Percentiles rank a stretch among this genome's conserved stretches.
Evolutionary conservation across 1,140 invertebrate species (phyloP).

Genomic region (Monochamus saltuarius): DNA sequence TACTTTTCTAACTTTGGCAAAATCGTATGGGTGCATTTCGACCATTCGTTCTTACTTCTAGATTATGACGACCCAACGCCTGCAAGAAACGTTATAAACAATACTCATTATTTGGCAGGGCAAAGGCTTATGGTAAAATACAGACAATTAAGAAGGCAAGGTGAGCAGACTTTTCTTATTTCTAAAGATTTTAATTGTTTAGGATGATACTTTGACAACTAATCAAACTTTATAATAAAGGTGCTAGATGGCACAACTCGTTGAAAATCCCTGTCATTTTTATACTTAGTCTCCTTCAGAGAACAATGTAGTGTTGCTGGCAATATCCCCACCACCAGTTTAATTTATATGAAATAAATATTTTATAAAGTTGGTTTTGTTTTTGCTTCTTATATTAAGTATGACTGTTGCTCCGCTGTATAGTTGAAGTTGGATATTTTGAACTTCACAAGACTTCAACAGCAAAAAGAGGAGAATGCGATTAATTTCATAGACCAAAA

Average conservation of each 20-base stretch:
- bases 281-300: not conserved
- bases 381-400: no score
- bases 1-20: slow-evolving; percentile 52
- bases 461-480: no score
- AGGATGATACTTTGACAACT: not conserved
- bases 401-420: no score
- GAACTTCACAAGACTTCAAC: no score
- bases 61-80: slow-evolving; percentile 32
- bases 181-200: no score
- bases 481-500: no score
- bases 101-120: slow-evolving; percentile 23
- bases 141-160: slow-evolving; percentile 14
- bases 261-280: not conserved
- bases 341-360: no score
- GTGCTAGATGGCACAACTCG: not conserved
- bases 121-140: slow-evolving; percentile 16
- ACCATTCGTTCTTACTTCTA: slow-evolving; percentile 22
- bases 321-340: no score
- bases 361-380: not conserved
- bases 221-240: slow-evolving; percentile 1
- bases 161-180: slow-evolving; percentile 1
- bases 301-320: not conserved
- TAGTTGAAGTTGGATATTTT: no score
- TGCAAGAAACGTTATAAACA: slow-evolving; percentile 35
- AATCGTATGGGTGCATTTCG: slow-evolving; percentile 42